phyloP scores from a whole-genome alignment of 2,888 invertebrate genomes.

The Thyatira batis region DNA sequence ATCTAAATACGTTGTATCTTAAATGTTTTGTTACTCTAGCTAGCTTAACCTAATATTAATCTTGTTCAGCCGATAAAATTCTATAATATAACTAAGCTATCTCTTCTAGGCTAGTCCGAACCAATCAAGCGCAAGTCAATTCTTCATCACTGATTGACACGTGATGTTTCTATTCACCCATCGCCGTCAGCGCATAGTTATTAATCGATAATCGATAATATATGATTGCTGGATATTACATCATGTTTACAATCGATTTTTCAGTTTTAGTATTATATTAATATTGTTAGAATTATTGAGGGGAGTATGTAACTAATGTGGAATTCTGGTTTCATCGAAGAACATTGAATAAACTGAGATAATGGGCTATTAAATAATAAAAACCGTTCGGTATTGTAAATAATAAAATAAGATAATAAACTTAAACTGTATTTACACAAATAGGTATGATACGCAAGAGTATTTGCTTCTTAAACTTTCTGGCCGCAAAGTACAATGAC shows the following conservation, averaged over 20 bases:
- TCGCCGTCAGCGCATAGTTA: constrained; percentile 38
- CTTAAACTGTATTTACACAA: background rate
- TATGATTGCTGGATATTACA: constrained; percentile 5
- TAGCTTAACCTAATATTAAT: background rate
- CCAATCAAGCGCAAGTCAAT: constrained; percentile 45
- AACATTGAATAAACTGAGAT: background rate
- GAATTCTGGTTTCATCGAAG: background rate
- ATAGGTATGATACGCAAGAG: background rate
- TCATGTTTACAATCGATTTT: background rate
- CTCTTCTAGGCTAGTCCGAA: background rate
- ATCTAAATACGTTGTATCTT: too few species aligned
- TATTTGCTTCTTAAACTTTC: background rate
- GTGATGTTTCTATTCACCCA: constrained; percentile 57
- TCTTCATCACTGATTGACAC: constrained; percentile 58
- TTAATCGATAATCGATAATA: constrained; percentile 46
- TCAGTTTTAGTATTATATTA: background rate
- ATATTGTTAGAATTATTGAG: background rate
- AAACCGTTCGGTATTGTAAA: background rate
- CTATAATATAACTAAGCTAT: background rate
- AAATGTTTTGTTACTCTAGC: too few species aligned
- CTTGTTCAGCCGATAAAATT: background rate
- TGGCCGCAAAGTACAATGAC: background rate
- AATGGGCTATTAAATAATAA: background rate
- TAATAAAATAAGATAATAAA: background rate
- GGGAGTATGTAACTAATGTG: background rate